A percentile compares a stretch with the other conserved stretches of the same genome.
phyloP scores from a whole-genome alignment of 2,113 vertebrate species.

The Peromyscus maniculatus region DNA sequence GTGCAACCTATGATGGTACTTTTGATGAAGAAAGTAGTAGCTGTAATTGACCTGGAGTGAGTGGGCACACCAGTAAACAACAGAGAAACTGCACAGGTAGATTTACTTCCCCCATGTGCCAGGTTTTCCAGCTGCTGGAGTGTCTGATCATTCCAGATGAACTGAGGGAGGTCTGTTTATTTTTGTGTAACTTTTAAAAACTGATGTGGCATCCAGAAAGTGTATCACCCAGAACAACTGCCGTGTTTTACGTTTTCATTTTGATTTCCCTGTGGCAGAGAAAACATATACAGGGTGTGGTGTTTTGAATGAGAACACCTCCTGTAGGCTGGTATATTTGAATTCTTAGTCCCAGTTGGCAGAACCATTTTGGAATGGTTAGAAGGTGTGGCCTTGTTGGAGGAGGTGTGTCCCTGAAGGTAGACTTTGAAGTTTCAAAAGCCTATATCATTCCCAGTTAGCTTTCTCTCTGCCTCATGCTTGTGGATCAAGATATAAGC shows the following conservation, averaged over 20 bases:
- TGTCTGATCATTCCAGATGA: conserved; percentile 88
- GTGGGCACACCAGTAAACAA: conserved; percentile 96
- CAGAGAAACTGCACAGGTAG: conserved; percentile 86
- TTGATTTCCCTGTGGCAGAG: conserved; percentile 88
- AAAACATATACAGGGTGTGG: conserved; percentile 74
- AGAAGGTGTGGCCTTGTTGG: not conserved
- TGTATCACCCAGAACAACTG: conserved; percentile 96
- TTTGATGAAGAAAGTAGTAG: conserved; percentile 97
- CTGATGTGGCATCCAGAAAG: conserved; percentile 94
- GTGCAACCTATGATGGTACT: conserved; percentile 97
- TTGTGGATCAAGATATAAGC: not conserved
- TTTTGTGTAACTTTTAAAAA: conserved; percentile 95
- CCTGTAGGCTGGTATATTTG: not conserved
- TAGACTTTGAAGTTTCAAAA: not conserved
- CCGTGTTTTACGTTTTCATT: conserved; percentile 89
- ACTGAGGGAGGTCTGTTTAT: conserved; percentile 91
- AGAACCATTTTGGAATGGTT: not conserved
- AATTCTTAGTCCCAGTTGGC: not conserved
- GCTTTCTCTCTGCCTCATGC: not conserved
- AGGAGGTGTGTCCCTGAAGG: not conserved
- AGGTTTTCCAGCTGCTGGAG: conserved; percentile 85
- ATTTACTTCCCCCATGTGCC: conserved; percentile 87
- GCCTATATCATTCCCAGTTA: not conserved
- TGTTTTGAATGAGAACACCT: not conserved
- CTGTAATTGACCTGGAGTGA: conserved; percentile 97